Evolutionary conservation across 2,888 invertebrate genomes (phyloP), one percentile per base, ranked within the genome.

Genomic region (Trachelus tabidus): DNA sequence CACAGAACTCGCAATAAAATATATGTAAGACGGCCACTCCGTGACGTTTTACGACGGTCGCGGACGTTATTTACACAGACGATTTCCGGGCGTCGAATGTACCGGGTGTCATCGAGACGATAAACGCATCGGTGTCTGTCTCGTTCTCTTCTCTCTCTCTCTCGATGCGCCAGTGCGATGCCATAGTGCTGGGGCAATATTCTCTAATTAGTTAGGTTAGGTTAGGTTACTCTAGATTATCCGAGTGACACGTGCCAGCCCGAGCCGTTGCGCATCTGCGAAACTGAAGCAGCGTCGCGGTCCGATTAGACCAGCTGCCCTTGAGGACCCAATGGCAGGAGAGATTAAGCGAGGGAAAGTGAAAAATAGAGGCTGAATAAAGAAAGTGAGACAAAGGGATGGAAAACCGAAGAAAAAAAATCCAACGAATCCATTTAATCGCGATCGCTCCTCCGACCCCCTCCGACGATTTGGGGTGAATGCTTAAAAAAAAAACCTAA

Each of bases 231-330:
- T 40, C 40, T 40, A 15, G 40, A 40, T 40, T 69, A 75, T 78
- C 75, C 68, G 71, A 78, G 78, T 78, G 78, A 78, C 78, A 75
- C 75, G 76, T 76, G 76, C 76, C 73, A 80, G 73, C 75, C 68
- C 77, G 11, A 33, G 35, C 69, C 77, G 82, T 74, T 79, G 85
- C 84, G 79, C 85, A 85, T 85, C 85, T 84, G 85, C 85, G 82
- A 86, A 85, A 86, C 79, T 86, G 81, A 85, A 85, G 84, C 85
- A 86, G 85, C 85, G 81, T 81, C 79, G 79, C 78, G 80, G 30
- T 33, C 75, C 78, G 40, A 40, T 40, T 40, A 6, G 40, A 15
- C 40, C 40, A 40, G 40, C 40, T 40, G 40, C 40, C 40, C 40
- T 15, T 2, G 15, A 40, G 40, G 15, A 40, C 4, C 40, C 15